phyloP scores from a whole-genome alignment of 2,113 vertebrate genomes.

The mouse (Mus musculus) region DNA sequence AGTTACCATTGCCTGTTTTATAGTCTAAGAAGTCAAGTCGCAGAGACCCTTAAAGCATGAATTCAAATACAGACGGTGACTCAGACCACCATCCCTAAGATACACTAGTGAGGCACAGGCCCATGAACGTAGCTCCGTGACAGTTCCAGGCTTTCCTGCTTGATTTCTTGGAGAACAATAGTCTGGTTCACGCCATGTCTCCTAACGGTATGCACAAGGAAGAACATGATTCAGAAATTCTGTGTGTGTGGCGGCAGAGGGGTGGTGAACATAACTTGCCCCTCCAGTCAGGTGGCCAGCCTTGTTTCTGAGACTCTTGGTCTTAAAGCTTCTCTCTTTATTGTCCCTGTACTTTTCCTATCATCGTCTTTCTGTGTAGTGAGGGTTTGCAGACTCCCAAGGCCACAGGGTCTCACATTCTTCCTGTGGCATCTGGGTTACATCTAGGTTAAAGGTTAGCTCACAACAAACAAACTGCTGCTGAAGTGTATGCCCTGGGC shows the following conservation, averaged over 20 bases:
- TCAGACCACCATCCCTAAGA: background rate
- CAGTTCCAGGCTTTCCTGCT: background rate
- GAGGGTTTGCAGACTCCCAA: background rate
- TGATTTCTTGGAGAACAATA: background rate
- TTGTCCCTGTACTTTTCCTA: background rate
- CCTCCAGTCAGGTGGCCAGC: background rate
- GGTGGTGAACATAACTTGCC: background rate
- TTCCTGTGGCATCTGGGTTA: background rate
- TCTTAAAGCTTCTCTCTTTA: no score
- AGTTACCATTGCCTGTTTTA: background rate
- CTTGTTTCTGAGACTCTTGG: background rate
- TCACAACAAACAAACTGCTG: background rate
- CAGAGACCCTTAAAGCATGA: constrained; percentile 1
- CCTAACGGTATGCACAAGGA: background rate
- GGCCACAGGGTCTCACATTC: background rate
- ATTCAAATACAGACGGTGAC: background rate
- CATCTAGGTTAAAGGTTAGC: background rate
- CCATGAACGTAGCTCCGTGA: background rate
- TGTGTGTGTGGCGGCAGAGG: background rate
- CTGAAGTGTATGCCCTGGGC: no score
- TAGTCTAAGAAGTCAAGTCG: background rate
- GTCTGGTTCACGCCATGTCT: background rate
- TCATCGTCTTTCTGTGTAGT: background rate
- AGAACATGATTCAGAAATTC: background rate
- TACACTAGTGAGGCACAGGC: background rate